Percentiles rank a stretch among this genome's conserved stretches.
phyloP scores from a whole-genome alignment of 2,797 vertebrate species.

The Pipistrellus pipistrellus region DNA sequence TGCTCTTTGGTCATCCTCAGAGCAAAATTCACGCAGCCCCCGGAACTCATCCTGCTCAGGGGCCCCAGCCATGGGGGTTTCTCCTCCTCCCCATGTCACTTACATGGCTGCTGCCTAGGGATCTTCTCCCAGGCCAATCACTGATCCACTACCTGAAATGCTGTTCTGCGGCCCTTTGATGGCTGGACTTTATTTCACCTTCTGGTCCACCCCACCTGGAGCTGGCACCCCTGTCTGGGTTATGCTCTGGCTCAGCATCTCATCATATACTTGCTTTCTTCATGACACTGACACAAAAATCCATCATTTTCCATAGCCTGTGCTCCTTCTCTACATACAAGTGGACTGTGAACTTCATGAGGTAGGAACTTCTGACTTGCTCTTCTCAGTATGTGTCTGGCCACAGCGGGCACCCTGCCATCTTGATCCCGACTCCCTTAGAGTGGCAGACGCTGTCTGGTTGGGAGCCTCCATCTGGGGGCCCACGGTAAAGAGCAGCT shows the following conservation, averaged over 20 bases:
- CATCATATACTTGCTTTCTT: background rate
- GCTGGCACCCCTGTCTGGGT: background rate
- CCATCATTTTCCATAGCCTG: fast-evolving
- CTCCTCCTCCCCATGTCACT: fast-evolving
- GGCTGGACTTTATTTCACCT: background rate
- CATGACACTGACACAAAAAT: fast-evolving
- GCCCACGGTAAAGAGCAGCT: fast-evolving
- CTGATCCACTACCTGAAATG: fast-evolving
- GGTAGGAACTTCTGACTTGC: background rate
- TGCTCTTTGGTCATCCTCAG: too few relatives aligned
- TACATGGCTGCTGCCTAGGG: background rate
- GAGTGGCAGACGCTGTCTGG: fast-evolving
- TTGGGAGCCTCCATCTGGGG: background rate
- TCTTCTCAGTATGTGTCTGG: fast-evolving
- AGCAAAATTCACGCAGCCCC: background rate
- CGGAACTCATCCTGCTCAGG: fast-evolving
- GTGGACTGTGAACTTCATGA: fast-evolving
- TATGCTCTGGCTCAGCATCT: fast-evolving
- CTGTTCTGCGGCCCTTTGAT: background rate
- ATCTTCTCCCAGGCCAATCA: fast-evolving
- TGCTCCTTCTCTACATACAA: fast-evolving
- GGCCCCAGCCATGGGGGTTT: fast-evolving
- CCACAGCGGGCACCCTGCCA: fast-evolving
- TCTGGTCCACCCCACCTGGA: fast-evolving
- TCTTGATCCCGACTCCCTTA: background rate